phyloP scores from a whole-genome alignment of 2,888 invertebrate genomes.

The Pharmacophagus antenor region DNA sequence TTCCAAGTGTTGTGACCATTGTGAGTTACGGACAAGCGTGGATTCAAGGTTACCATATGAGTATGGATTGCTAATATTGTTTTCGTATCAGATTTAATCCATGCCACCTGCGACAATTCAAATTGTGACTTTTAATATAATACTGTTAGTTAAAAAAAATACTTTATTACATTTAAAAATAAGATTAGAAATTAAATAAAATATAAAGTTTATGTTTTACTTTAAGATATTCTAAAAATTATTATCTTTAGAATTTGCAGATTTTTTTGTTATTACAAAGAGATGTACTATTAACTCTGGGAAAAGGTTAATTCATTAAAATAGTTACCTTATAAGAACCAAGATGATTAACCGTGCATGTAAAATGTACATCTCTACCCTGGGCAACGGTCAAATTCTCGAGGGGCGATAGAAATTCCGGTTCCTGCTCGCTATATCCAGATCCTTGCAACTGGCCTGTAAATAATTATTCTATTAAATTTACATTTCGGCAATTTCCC shows the following conservation, averaged over 20 bases:
- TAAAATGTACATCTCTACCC: slow-evolving; percentile 93
- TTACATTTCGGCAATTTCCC: no score
- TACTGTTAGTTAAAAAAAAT: no score
- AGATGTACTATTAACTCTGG: neutral
- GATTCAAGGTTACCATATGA: slow-evolving; percentile 93
- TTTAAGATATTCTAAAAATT: no score
- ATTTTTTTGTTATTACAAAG: neutral
- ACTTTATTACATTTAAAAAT: no score
- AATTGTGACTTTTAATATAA: no score
- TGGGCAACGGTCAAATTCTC: slow-evolving; percentile 92
- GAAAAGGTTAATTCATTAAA: neutral
- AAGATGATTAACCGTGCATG: slow-evolving; percentile 94
- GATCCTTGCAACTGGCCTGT: slow-evolving; percentile 72
- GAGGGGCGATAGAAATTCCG: slow-evolving; percentile 91
- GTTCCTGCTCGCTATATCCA: slow-evolving; percentile 75
- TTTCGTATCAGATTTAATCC: slow-evolving; percentile 95
- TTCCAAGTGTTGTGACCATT: slow-evolving; percentile 97
- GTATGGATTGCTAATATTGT: slow-evolving; percentile 93
- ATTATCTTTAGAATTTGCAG: no score
- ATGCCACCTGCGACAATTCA: slow-evolving; percentile 86
- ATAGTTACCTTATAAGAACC: slow-evolving; percentile 88
- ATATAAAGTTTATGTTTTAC: no score
- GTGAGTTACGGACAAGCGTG: slow-evolving; percentile 91
- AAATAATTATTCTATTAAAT: slow-evolving; percentile 32
- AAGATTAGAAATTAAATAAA: no score